A percentile compares a stretch with the other conserved stretches of the same genome.
Conservation (phyloP, 2,797 vertebrate genomes). For the Eleutherodactylus coqui region DNA sequence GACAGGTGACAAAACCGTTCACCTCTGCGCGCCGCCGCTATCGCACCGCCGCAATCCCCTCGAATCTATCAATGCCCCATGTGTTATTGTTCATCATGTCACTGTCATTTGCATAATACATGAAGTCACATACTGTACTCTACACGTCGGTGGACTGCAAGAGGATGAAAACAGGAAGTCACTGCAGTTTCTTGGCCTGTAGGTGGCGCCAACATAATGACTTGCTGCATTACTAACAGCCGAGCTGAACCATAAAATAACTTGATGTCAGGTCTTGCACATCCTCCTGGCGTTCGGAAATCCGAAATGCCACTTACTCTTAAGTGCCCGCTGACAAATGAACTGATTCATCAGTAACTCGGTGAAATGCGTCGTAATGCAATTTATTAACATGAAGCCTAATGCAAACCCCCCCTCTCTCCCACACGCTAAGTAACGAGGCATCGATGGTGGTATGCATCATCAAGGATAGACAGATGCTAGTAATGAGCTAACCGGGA, state of each 20-base stretch:
- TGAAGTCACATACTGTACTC: not conserved
- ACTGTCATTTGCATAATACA: not conserved
- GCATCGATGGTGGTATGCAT: not conserved
- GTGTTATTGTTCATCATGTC: not conserved
- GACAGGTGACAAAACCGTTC: not conserved
- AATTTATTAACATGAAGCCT: not conserved
- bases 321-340: constrained; percentile 10
- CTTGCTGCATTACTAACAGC: not conserved
- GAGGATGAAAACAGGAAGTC: not conserved
- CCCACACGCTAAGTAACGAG: not conserved
- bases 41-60: not conserved
- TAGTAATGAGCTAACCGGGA: not conserved
- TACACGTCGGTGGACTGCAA: not conserved
- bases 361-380: not conserved
- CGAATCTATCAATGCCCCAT: not conserved
- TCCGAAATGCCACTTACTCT: constrained; percentile 4
- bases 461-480: not conserved
- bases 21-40: not conserved
- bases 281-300: not conserved
- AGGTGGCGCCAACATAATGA: constrained; percentile 29
- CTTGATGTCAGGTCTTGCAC: not conserved
- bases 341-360: constrained; percentile 14
- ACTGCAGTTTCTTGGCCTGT: constrained; percentile 16
- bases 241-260: constrained; percentile 26
- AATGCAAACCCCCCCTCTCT: not conserved